Percentiles rank a stretch among this genome's conserved stretches.
Evolutionary conservation across 2,888 invertebrate species (phyloP).

Genomic region (Bellardia bayeri): DNA sequence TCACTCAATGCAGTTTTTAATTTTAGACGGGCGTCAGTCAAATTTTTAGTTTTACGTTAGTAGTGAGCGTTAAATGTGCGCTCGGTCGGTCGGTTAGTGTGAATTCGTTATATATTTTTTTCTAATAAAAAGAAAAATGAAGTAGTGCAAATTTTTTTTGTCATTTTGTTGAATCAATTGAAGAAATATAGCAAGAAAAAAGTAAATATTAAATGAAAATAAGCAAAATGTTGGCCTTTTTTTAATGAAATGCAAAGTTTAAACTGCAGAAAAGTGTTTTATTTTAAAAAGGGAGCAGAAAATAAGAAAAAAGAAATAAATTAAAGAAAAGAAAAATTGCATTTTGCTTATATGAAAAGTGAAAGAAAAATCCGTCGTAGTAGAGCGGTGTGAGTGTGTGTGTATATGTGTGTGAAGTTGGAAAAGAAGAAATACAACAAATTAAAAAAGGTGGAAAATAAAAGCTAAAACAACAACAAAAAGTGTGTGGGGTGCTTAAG

Average conservation of each 20-base stretch:
- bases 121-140: slow-evolving; percentile 38
- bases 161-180: slow-evolving; percentile 54
- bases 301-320: slow-evolving; percentile 62
- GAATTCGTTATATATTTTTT: slow-evolving; percentile 17
- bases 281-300: slow-evolving; percentile 12
- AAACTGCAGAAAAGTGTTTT: slow-evolving; percentile 35
- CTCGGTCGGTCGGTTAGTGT: not conserved
- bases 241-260: slow-evolving; percentile 35
- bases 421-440: slow-evolving; percentile 78
- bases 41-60: slow-evolving; percentile 50
- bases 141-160: slow-evolving; percentile 59
- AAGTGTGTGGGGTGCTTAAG: slow-evolving; percentile 70
- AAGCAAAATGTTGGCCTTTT: slow-evolving; percentile 55
- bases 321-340: slow-evolving; percentile 77
- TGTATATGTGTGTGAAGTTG: slow-evolving; percentile 67
- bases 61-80: slow-evolving; percentile 35
- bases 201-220: slow-evolving; percentile 28
- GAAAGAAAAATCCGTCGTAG: slow-evolving; percentile 70
- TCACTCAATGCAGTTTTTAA: slow-evolving; percentile 65
- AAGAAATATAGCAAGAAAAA: slow-evolving; percentile 1
- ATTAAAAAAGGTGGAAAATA: slow-evolving; percentile 68
- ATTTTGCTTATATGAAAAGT: slow-evolving; percentile 74
- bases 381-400: slow-evolving; percentile 67
- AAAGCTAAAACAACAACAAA: slow-evolving; percentile 62
- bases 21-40: slow-evolving; percentile 67